These are phyloP conservation scores for Heliornis fulica DNA, from an alignment of 2,113 vertebrate species.

Conservation along the genomic window DNA sequence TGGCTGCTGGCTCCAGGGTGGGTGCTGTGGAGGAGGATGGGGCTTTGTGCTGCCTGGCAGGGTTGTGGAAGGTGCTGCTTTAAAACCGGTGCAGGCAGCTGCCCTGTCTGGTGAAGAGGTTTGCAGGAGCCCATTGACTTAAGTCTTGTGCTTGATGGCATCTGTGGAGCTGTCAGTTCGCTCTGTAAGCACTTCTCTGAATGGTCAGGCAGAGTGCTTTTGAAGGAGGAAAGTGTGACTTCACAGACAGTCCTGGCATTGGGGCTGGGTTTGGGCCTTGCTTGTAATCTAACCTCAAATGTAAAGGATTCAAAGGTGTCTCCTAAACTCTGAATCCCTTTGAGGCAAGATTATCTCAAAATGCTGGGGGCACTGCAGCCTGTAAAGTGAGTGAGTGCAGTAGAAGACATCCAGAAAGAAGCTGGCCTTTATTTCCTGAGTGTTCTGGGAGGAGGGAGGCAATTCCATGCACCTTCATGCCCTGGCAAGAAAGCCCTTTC, in stretches of 20 bases:
- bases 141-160: not conserved
- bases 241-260: not conserved
- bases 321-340: conserved; percentile 1
- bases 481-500: conserved; percentile 25
- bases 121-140: not conserved
- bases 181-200: not conserved
- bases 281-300: not conserved
- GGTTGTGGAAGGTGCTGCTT: not conserved
- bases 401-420: not conserved
- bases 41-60: not conserved
- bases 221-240: not conserved
- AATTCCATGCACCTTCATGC: not conserved
- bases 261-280: not conserved
- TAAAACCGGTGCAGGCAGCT: not conserved
- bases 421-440: not conserved
- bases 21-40: not conserved
- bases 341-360: not conserved
- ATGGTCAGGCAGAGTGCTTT: not conserved
- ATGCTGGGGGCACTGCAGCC: not conserved
- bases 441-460: conserved; percentile 10
- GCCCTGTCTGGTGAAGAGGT: not conserved
- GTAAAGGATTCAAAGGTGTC: not conserved
- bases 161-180: not conserved
- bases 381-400: not conserved
- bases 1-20: not conserved